phyloP scores from a whole-genome alignment of 2,888 invertebrate genomes.

The Reticulitermes lucifugus region DNA sequence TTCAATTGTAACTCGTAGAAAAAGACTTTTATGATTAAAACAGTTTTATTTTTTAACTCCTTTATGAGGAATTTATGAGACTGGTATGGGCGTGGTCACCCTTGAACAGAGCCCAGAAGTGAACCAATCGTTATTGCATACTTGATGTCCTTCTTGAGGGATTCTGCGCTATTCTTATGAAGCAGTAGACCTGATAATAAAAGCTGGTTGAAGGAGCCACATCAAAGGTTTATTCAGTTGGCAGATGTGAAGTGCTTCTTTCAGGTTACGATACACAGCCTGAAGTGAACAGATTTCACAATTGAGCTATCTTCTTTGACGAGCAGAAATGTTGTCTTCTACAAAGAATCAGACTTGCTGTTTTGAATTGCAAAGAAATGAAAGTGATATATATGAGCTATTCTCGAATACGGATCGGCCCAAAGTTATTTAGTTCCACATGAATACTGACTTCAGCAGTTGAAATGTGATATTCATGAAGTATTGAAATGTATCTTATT shows the following conservation, averaged over 20 bases:
- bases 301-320: conserved; percentile 30
- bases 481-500: too few species aligned
- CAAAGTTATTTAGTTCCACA: background rate
- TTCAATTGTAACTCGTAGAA: too few species aligned
- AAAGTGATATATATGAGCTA: conserved; percentile 13
- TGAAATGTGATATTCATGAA: background rate
- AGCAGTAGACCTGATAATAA: conserved; percentile 26
- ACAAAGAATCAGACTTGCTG: background rate
- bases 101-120: background rate
- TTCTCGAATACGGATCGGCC: background rate
- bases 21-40: too few species aligned
- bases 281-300: conserved; percentile 22
- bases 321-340: background rate
- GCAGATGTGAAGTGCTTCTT: conserved; percentile 17
- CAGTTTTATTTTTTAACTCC: too few species aligned
- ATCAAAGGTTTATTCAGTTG: background rate
- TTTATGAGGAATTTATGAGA: too few species aligned
- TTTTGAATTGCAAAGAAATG: conserved; percentile 12
- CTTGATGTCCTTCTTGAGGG: background rate
- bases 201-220: background rate
- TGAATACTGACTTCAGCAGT: background rate
- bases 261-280: background rate
- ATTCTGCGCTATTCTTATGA: conserved; percentile 1
- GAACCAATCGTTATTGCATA: background rate
- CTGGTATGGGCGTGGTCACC: background rate